Evolutionary conservation across 2,797 vertebrate genomes (phyloP).

Genomic region (Esox lucius): DNA sequence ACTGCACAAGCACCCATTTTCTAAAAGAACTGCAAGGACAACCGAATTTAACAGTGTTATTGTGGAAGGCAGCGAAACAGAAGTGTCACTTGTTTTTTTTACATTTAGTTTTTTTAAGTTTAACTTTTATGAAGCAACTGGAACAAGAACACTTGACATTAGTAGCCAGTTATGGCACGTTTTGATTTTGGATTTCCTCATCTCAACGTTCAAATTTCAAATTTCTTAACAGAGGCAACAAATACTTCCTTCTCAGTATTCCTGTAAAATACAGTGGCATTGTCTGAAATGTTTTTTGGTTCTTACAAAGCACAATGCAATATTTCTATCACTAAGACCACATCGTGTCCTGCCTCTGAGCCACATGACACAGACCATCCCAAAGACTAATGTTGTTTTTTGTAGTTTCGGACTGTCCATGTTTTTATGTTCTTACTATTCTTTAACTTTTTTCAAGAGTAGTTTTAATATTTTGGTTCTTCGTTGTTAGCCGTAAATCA

Average conservation of each 20-base stretch:
- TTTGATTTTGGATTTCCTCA: background rate
- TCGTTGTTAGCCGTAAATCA: background rate
- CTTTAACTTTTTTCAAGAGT: background rate
- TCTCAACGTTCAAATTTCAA: background rate
- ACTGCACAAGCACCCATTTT: background rate
- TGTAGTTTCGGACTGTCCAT: background rate
- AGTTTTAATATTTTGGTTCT: background rate
- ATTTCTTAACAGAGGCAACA: background rate
- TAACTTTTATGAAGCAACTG: slow-evolving; percentile 18
- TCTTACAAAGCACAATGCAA: background rate
- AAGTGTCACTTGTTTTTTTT: background rate
- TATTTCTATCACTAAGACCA: background rate
- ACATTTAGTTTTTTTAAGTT: slow-evolving; percentile 13
- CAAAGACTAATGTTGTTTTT: background rate
- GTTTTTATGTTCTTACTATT: background rate
- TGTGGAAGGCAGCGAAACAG: background rate
- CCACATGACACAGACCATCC: background rate
- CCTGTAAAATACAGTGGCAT: background rate
- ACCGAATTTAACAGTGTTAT: background rate
- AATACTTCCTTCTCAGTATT: background rate
- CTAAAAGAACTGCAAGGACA: background rate
- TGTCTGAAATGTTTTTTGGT: background rate
- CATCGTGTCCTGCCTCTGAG: background rate
- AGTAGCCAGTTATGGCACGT: slow-evolving; percentile 1
- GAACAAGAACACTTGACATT: slow-evolving; percentile 39